These are phyloP conservation scores for Sipha flava DNA, from an alignment of 1,140 invertebrate genomes.

Conservation along the genomic window DNA sequence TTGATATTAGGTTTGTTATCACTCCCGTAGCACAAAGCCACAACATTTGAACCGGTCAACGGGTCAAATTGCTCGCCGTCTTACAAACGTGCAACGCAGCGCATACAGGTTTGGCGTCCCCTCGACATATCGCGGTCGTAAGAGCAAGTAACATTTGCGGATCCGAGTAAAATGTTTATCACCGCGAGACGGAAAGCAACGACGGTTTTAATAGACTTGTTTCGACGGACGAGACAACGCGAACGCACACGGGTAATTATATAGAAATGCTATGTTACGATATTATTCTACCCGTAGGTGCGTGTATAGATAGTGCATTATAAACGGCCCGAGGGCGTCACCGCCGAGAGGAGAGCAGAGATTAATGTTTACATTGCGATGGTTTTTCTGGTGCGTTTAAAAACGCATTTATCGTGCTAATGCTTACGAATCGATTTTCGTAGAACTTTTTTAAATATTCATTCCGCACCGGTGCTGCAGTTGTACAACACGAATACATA, in stretches of 20 bases:
- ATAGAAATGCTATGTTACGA: neutral
- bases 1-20: no score
- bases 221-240: neutral
- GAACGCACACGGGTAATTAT: neutral
- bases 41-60: no score
- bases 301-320: neutral
- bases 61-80: no score
- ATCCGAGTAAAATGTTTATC: neutral
- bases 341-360: neutral
- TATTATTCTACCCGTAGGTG: no score
- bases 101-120: no score
- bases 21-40: no score
- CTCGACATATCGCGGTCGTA: no score
- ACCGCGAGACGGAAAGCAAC: neutral
- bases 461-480: no score
- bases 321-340: neutral
- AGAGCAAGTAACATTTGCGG: neutral
- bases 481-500: neutral
- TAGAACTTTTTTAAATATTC: neutral
- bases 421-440: constrained; percentile 9
- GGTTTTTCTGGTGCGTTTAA: constrained; percentile 14
- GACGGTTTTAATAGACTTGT: neutral
- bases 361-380: constrained; percentile 1
- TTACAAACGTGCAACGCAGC: no score
- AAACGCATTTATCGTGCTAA: constrained; percentile 15